Evolutionary conservation across 2,888 invertebrate species (phyloP), one percentile per base, ranked within the genome.

Genomic region (Meloe dianella): DNA sequence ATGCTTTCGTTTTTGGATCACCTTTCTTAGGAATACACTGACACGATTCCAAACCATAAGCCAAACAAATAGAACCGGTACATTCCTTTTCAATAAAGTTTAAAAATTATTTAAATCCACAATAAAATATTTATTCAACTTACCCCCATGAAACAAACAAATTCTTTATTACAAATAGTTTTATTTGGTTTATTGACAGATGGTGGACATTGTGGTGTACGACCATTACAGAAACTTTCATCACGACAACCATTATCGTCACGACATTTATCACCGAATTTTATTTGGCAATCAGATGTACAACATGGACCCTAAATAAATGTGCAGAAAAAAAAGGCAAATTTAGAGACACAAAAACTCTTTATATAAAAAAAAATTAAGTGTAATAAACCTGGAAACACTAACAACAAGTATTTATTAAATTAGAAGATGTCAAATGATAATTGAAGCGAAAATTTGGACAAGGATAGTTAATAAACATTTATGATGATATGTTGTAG

Each of bases 231-330:
- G 85, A 92, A 95, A 78, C 96, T 93, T 2, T 95, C 91, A 83
- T 95, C 95, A 20, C 95, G 89, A 78, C 98, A 98, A 0, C 97
- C 97, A 83, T 97, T 96, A 85, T 95, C 94, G 70, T 94, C 94
- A 59, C 96, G 89, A 81, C 97, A 98, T 82, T 94, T 93, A 84
- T 94, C 92, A 57, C 93, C 94, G 80, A 92, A 92, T 84, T 91
- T 91, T 68, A 96, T 88, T 70, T 90, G 89, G 83, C 97, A 97
- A 60, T 93, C 90, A 32, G 91, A 86, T 0, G 94, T 94, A 84
- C 99, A 99, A 84, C 99, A 99, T 0, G 97, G 97, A 67, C 98
- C 98, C 90, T 95, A 81, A 63, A n/a, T n/a, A n/a, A n/a, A n/a
- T n/a, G n/a, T n/a, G n/a, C n/a, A n/a, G n/a, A n/a, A n/a, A n/a